phyloP scores from a whole-genome alignment of 2,113 vertebrate species.

The Pontoporia blainvillei region DNA sequence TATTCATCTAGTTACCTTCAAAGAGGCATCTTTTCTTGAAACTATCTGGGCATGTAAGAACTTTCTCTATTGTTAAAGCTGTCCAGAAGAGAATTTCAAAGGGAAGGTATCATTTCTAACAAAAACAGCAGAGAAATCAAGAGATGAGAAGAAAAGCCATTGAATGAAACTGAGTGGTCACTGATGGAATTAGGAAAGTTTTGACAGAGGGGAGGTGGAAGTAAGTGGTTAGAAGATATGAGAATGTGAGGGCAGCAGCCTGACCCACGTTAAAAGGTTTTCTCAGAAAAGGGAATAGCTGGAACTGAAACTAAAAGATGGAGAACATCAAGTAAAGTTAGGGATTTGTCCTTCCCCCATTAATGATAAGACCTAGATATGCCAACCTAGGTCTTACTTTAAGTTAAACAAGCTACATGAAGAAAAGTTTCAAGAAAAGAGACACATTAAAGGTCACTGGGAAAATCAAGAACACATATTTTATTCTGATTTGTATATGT shows the following conservation, averaged over 20 bases:
- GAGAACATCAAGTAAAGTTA: not conserved
- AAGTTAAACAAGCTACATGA: not conserved
- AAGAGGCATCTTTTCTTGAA: not conserved
- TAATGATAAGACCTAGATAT: not conserved
- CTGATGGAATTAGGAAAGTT: not conserved
- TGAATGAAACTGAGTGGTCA: not conserved
- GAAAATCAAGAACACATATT: not conserved
- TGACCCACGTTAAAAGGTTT: not conserved
- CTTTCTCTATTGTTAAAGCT: slow-evolving; percentile 4
- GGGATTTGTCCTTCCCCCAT: not conserved
- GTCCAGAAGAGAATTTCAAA: not conserved
- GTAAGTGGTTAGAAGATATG: not conserved
- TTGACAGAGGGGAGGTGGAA: not conserved
- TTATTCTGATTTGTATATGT: not conserved
- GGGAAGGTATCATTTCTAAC: not conserved
- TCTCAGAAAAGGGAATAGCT: not conserved
- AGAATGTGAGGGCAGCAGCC: not conserved
- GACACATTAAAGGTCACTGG: not conserved
- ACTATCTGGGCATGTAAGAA: not conserved
- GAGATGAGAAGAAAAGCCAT: not conserved
- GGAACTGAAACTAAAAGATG: not conserved
- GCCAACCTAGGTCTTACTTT: not conserved
- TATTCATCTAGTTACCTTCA: not conserved
- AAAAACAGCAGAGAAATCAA: not conserved
- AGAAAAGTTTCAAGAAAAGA: not conserved